Evolutionary conservation across 2,888 invertebrate genomes (phyloP), one percentile per base, ranked within the genome.

Genomic region (Eristalis pertinax): DNA sequence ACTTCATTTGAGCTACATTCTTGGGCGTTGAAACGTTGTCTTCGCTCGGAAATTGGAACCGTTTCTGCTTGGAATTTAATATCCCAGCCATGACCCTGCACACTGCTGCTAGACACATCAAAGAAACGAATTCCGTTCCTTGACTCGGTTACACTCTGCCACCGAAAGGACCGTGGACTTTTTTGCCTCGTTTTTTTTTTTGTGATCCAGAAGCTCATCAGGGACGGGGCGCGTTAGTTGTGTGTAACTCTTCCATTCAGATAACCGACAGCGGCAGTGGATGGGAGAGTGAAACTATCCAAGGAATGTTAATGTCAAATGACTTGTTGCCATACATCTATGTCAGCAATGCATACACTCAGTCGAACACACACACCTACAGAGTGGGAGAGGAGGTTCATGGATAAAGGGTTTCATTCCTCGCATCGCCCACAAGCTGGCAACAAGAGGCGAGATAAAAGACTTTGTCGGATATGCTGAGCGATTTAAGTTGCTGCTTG

Each of bases 251-350:
- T 60, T 60, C n/a, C 26, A 50, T 60, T 24, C 13, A 26, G 60
- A 60, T 60, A 60, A 60, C 26, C 50, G 50, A 29, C 60, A 24
- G 7, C 32, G 32, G 32, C 26, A 60, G 60, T 64, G 38, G 38
- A 15, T 60, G 65, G 22, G 62, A 83, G 67, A 83, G 29, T 43
- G 32, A 60, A 87, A 84, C 79, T 84, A 87, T 87, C 79, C 62
- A 19, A 68, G 72, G 87, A 87, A 87, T 87, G 70, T 87, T 73
- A 80, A 87, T 73, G 79, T 75, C 79, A 84, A 84, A 87, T 87
- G 75, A 87, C 87, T 87, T 87, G 84, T 87, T 87, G 84, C 75
- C 43, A 58, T 63, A 82, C 70, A 67, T 69, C 60, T 83, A 78
- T 65, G 73, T 22, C n/a, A 60, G 64, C 38, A 56, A 62, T 82